Conservation (phyloP, 2,113 vertebrate species). For the Noctilio leporinus region DNA sequence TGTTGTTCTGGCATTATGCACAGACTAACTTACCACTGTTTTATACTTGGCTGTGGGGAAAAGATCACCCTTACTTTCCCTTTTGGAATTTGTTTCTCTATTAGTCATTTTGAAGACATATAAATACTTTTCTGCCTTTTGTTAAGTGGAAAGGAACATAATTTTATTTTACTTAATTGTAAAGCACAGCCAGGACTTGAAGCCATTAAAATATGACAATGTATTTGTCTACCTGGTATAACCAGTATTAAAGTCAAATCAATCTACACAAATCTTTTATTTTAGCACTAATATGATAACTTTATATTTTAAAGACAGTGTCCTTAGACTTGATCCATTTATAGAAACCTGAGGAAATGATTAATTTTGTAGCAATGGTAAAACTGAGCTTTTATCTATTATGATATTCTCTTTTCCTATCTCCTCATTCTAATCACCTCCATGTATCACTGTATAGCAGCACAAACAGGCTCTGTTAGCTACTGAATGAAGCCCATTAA, state of each 20-base stretch:
- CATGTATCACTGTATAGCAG: not conserved
- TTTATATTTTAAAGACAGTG: not conserved
- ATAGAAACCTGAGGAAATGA: not conserved
- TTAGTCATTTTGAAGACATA: not conserved
- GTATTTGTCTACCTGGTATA: not conserved
- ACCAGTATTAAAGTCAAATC: not conserved
- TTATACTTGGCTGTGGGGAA: not conserved
- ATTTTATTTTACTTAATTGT: conserved; percentile 11
- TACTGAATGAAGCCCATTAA: not conserved
- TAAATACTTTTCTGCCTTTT: not conserved
- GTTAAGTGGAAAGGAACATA: not conserved
- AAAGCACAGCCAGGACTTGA: not conserved
- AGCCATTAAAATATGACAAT: not conserved
- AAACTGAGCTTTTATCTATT: not conserved
- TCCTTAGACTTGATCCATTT: not conserved
- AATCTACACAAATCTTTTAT: not conserved
- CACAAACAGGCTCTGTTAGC: not conserved
- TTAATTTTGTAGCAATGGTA: not conserved
- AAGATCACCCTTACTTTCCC: not conserved
- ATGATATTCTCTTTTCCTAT: not conserved
- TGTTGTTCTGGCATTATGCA: not conserved
- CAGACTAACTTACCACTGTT: not conserved
- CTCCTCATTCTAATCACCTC: not conserved
- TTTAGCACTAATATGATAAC: not conserved
- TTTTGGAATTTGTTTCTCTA: not conserved